phyloP scores from a whole-genome alignment of 1,140 invertebrate species.

The Periplaneta americana region DNA sequence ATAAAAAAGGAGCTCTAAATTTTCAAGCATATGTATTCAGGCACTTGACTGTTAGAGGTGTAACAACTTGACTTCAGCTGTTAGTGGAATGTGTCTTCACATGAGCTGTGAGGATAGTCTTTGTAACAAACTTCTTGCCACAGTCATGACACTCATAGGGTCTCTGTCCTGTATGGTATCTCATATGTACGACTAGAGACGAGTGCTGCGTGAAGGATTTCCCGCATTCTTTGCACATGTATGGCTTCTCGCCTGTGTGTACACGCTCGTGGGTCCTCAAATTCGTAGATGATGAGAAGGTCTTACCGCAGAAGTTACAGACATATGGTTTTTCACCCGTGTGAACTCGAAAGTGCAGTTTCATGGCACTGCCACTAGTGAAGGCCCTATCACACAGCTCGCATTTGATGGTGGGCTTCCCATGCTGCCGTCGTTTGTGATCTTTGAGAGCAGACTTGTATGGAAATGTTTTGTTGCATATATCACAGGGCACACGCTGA shows the following conservation, averaged over 20 bases:
- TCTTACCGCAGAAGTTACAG: not conserved
- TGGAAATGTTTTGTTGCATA: constrained; percentile 30
- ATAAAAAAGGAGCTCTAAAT: no score
- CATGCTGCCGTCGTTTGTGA: not conserved
- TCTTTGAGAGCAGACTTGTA: not conserved
- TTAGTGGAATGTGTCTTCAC: not conserved
- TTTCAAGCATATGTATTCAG: no score
- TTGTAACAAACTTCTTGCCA: not conserved
- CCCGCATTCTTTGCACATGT: not conserved
- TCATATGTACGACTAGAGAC: not conserved
- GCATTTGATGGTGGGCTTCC: no score
- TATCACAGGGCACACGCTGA: constrained; percentile 32
- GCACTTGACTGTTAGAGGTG: no score
- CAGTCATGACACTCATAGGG: not conserved
- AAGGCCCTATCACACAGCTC: not conserved
- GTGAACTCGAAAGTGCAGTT: not conserved
- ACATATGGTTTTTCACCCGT: not conserved
- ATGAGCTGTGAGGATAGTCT: not conserved
- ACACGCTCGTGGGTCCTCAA: not conserved
- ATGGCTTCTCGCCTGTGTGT: not conserved
- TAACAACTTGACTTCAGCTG: no score
- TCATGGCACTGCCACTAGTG: not conserved
- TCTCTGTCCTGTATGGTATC: not conserved
- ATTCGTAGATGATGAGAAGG: not conserved
- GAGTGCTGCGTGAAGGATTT: not conserved